phyloP scores from a whole-genome alignment of 2,113 vertebrate genomes.

The Antennarius striatus region DNA sequence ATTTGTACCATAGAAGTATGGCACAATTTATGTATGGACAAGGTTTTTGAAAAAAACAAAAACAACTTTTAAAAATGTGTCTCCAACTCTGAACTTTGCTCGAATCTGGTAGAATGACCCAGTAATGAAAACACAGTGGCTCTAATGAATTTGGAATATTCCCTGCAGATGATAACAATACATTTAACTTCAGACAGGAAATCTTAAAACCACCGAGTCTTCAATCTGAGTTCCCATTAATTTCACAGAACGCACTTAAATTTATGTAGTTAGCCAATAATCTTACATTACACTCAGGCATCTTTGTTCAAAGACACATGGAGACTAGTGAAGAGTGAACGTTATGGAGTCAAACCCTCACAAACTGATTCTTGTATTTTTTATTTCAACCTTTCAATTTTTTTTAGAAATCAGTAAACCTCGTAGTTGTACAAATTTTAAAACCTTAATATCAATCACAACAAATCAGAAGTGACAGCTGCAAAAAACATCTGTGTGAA shows the following conservation, averaged over 20 bases:
- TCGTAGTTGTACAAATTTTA: slow-evolving; percentile 12
- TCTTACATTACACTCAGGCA: not conserved
- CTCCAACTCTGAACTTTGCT: no score
- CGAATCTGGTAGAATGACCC: not conserved
- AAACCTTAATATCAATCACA: slow-evolving; percentile 8
- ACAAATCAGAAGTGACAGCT: slow-evolving; percentile 9
- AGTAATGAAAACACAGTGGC: slow-evolving; percentile 9
- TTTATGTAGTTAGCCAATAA: not conserved
- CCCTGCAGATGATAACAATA: slow-evolving; percentile 1
- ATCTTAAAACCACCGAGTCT: not conserved
- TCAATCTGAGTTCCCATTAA: not conserved
- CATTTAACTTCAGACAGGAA: not conserved
- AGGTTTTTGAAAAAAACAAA: not conserved
- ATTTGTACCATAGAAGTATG: no score
- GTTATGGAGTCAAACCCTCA: not conserved
- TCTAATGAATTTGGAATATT: not conserved
- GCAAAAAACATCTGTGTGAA: not conserved
- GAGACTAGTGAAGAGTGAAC: no score
- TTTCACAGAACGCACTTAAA: not conserved
- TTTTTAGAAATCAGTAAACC: slow-evolving; percentile 19
- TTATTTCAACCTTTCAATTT: slow-evolving; percentile 5
- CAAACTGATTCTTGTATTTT: not conserved
- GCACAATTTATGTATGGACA: no score
- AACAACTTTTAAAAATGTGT: slow-evolving; percentile 27
- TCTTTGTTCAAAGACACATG: slow-evolving; percentile 13